Evolutionary conservation across 2,113 vertebrate genomes (phyloP), one percentile per base, ranked within the genome.

Genomic region (Tricholaema leucomelas): DNA sequence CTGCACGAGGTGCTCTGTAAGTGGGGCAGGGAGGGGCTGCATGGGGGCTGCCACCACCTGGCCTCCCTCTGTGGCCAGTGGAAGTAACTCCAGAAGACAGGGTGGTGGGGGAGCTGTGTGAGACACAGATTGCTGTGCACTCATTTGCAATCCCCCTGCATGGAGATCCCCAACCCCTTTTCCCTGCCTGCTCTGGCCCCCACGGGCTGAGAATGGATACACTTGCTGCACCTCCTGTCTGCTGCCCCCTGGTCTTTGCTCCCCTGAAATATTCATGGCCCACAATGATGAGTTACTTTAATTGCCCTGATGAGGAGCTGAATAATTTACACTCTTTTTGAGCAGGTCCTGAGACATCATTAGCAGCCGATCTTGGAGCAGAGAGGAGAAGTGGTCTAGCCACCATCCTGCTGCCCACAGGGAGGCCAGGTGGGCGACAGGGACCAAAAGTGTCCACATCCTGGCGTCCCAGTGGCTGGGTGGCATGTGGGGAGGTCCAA

Each of bases 251-350:
- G 5, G n/a, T 12, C 19, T 25, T 48, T 77, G 56, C 48, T 48
- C 73, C 93, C 35, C 70, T 90, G 87, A 96, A 96, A 96, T 96
- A 96, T 96, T 95, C 59, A 94, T 95, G 90, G 84, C 27, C 69
- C 4, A 5, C 86, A 69, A 78, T 89, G 91, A 94, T 0, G 24
- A 95, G 88, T 92, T 96, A 93, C 95, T 96, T 96, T 95, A 96
- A 96, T 97, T 96, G 95, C 64, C 61, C 67, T 93, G 92, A 96
- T 93, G 94, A 94, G 90, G 64, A 90, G 77, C 91, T 97, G 91
- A 96, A 96, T 97, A 94, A 97, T 96, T 97, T 86, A 97, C 5
- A 0, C 42, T 71, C 82, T 75, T 93, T 82, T 38, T 0, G 2
- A 93, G 83, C 46, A 61, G 70, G 75, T 91, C 38, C 21, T 20